phyloP scores from a whole-genome alignment of 2,113 vertebrate species.

The Chloropsis hardwickii region DNA sequence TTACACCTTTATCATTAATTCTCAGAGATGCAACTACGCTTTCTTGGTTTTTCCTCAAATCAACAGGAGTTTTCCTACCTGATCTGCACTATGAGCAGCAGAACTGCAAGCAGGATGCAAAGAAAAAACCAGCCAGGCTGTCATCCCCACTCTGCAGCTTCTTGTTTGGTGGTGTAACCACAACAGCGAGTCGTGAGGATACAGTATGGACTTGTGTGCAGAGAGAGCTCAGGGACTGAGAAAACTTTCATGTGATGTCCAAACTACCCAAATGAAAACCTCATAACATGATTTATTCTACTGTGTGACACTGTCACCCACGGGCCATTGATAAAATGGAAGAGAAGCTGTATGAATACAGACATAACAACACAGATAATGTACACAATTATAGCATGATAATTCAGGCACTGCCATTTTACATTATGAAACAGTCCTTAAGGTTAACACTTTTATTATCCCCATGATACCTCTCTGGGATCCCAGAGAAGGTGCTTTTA shows the following conservation, averaged over 20 bases:
- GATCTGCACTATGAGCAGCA: background rate
- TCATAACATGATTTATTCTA: background rate
- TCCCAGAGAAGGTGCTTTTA: background rate
- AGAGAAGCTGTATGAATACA: background rate
- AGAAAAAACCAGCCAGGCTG: background rate
- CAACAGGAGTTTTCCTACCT: background rate
- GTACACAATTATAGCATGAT: background rate
- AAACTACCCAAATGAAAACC: background rate
- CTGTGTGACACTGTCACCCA: background rate
- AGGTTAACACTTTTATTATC: constrained; percentile 48
- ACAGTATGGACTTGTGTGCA: background rate
- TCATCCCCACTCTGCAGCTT: background rate
- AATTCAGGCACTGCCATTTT: constrained; percentile 59
- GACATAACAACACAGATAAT: constrained; percentile 11
- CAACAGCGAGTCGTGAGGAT: background rate
- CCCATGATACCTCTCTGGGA: constrained; percentile 23
- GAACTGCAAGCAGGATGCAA: background rate
- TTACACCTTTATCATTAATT: background rate
- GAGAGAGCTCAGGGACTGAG: background rate
- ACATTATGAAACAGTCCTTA: constrained; percentile 26
- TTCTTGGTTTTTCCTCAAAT: background rate
- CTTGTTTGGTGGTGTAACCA: background rate
- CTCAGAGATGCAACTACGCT: background rate
- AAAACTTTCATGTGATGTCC: background rate
- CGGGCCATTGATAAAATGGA: background rate